These are phyloP conservation scores for Pseudococcus viburni DNA, from an alignment of 2,888 invertebrate species.

Conservation along the genomic window DNA sequence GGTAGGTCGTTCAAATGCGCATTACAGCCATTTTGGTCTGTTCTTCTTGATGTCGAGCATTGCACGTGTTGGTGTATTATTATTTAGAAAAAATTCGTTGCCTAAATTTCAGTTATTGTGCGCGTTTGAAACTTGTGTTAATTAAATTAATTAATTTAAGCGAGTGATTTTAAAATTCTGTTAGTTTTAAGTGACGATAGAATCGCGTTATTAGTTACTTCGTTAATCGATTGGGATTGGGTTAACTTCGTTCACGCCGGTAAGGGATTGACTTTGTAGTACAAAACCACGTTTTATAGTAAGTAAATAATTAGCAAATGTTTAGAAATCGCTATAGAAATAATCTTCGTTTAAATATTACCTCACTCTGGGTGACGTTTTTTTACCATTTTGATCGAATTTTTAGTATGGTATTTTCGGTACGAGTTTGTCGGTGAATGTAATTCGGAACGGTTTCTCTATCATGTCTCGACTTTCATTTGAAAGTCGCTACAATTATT, in stretches of 20 bases:
- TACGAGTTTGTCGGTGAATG: background rate
- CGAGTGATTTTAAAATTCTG: background rate
- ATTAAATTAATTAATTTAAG: background rate
- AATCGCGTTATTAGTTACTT: background rate
- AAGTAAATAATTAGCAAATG: background rate
- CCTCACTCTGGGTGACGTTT: background rate
- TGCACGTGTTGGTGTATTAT: constrained; percentile 32
- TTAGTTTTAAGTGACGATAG: background rate
- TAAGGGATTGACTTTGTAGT: constrained; percentile 19
- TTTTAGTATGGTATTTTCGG: background rate
- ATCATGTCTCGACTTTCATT: constrained; percentile 17
- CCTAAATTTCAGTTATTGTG: constrained; percentile 18
- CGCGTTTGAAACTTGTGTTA: background rate
- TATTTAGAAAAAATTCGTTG: constrained; percentile 24
- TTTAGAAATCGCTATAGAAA: constrained; percentile 5
- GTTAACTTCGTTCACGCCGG: constrained; percentile 13
- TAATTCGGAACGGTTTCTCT: background rate
- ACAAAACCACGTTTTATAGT: constrained; percentile 5
- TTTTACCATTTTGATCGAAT: background rate
- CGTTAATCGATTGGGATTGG: background rate
- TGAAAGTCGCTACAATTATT: background rate
- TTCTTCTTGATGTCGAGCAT: background rate
- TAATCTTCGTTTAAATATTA: background rate
- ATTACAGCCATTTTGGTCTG: constrained; percentile 32
- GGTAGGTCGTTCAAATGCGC: background rate